Base-by-base conservation (phyloP, 2,888 invertebrate species). In the Caenorhabditis sp. region DNA sequence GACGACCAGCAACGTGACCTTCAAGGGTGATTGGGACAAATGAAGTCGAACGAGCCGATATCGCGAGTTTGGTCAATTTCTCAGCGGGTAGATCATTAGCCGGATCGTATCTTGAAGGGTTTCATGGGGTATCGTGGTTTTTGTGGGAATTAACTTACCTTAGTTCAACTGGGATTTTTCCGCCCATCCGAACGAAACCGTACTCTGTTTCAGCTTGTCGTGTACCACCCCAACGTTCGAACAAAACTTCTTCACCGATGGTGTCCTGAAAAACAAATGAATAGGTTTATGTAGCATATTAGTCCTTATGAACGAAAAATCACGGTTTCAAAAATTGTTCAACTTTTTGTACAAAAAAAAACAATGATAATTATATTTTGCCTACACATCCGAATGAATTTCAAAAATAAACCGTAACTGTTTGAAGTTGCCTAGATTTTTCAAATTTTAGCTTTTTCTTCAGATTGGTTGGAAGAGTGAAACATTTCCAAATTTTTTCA, bases 141-240 rank as follows among this genome's bases (percentile, higher is more conserved):
- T 31, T 31, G 31, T 25, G 38, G 0, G 8, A 17, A 20, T n/a
- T 14, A 5, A 8, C 58, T 12, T 25, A 80, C 81, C 67, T 71
- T 49, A 83, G 59, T 36, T 80, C 80, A 0, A 56, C 71, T 0
- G 85, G 83, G n/a, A 85, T 77, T 63, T 82, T 83, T 7, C 85
- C 85, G 17, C 85, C 85, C 77, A 78, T 81, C n/a, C 84, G 67
- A 10, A 85, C 82, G 61, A 76, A 75, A 25, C 85, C 85, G 61
- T 73, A 83, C 25, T 81, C 78, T 7, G 76, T 78, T 20, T 80
- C 83, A 7, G 80, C 71, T 54, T 77, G 36, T 49, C 81, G 56
- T 4, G 73, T 82, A 10, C 85, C 85, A 57, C 85, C 85, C 85
- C 85, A 85, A 27, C 83, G 76, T 66, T 78, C 74, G 69, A 81